Evolutionary conservation across 2,113 vertebrate species (phyloP).

Genomic region (Lepisosteus osseus): DNA sequence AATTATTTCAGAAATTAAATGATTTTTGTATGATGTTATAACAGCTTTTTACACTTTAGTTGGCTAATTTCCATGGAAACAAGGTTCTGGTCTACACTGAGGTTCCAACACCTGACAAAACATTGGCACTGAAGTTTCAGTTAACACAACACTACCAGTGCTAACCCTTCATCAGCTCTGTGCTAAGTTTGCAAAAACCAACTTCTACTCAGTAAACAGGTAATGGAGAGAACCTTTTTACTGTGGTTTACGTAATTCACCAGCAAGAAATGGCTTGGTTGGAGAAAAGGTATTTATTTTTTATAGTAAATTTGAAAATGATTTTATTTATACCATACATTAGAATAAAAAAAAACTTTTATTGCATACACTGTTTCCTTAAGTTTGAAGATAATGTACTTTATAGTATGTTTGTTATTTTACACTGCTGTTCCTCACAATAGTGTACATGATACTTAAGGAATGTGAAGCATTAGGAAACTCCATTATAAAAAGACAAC

Average conservation of each 20-base stretch:
- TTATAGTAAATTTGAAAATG: not conserved
- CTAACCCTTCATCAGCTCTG: constrained; percentile 53
- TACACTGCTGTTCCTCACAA: too few species aligned
- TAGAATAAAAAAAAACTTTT: not conserved
- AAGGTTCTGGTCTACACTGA: constrained; percentile 47
- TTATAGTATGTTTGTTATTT: not conserved
- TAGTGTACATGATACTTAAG: too few species aligned
- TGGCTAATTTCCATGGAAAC: constrained; percentile 60
- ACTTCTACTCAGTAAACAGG: constrained; percentile 46
- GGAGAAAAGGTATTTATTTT: not conserved
- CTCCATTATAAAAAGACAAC: too few species aligned
- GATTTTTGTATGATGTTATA: constrained; percentile 38
- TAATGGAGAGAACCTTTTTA: constrained; percentile 31
- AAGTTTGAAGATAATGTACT: too few species aligned
- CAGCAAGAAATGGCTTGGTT: not conserved
- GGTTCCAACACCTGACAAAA: constrained; percentile 78
- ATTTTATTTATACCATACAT: not conserved
- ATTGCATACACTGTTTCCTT: not conserved
- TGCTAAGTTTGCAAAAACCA: constrained; percentile 38
- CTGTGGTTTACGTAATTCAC: constrained; percentile 17
- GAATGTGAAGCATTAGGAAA: too few species aligned
- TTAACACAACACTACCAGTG: constrained; percentile 57
- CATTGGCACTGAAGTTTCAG: constrained; percentile 59
- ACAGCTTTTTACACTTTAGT: constrained; percentile 46
- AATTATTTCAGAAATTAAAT: constrained; percentile 34